Evolutionary conservation across 2,113 vertebrate genomes (phyloP).

Genomic region (Opisthocomus hoazin): DNA sequence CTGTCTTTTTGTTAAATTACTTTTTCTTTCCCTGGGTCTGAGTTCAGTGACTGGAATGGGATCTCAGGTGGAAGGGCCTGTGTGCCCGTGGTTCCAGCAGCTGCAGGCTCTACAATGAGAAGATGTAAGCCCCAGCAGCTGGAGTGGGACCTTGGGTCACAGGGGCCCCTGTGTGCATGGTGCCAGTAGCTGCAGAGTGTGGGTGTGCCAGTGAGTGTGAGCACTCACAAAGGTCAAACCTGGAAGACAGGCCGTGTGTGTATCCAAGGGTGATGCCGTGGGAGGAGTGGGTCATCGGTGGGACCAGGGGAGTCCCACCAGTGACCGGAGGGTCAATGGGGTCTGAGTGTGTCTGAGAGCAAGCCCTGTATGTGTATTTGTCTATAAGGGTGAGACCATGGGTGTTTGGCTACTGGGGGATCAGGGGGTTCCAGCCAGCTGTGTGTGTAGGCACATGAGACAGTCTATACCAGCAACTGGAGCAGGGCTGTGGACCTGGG

Average conservation of each 20-base stretch:
- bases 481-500: background rate
- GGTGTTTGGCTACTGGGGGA: background rate
- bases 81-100: background rate
- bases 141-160: background rate
- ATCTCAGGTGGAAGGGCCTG: accelerated
- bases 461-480: background rate
- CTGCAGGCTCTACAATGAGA: background rate
- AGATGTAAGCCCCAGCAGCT: background rate
- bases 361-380: background rate
- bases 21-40: background rate
- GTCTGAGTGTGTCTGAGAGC: background rate
- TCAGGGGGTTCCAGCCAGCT: too few species aligned
- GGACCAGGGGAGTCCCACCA: background rate
- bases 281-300: background rate
- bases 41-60: background rate
- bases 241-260: background rate
- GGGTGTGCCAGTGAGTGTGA: background rate
- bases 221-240: background rate
- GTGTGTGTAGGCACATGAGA: accelerated
- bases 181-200: background rate
- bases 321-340: background rate
- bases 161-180: background rate
- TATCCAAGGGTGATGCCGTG: background rate
- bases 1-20: background rate
- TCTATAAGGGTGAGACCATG: background rate